A percentile compares a stretch with the other conserved stretches of the same genome.
Conservation (phyloP, 1,140 invertebrate genomes). For the Trichogramma pretiosum region DNA sequence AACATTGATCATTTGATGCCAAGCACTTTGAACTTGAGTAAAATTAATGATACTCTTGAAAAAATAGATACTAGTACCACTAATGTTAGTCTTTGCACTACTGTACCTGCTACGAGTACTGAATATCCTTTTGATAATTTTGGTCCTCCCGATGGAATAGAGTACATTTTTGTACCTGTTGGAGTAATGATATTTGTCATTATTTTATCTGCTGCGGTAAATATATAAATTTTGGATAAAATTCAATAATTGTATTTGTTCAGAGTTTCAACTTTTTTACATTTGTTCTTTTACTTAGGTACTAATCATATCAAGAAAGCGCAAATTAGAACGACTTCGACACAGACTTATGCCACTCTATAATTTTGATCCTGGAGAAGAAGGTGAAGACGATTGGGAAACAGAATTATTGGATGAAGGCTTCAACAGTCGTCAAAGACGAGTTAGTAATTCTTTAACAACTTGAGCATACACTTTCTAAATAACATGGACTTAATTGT, state of each 20-base stretch:
- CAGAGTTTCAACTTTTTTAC: not conserved
- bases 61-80: not conserved
- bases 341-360: slow-evolving; percentile 60
- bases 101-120: slow-evolving; percentile 27
- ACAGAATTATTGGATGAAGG: slow-evolving; percentile 48
- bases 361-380: slow-evolving; percentile 56
- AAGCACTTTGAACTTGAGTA: slow-evolving; percentile 17
- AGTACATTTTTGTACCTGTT: slow-evolving; percentile 45
- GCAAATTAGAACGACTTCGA: slow-evolving; percentile 50
- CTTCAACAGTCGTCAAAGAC: slow-evolving; percentile 36
- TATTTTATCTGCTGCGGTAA: slow-evolving; percentile 43
- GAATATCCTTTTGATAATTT: slow-evolving; percentile 38
- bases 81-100: slow-evolving; percentile 14
- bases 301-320: slow-evolving; percentile 42
- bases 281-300: slow-evolving; percentile 33
- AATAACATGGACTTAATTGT: slow-evolving; percentile 27
- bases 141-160: slow-evolving; percentile 40
- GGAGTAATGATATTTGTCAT: slow-evolving; percentile 44
- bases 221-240: not conserved
- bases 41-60: not conserved
- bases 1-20: no score
- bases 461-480: slow-evolving; percentile 23
- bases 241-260: not conserved
- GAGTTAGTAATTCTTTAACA: slow-evolving; percentile 34
- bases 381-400: slow-evolving; percentile 55